Evolutionary conservation across 1,140 invertebrate genomes (phyloP), one percentile per base, ranked within the genome.

Genomic region (Drosophila lacertosa): DNA sequence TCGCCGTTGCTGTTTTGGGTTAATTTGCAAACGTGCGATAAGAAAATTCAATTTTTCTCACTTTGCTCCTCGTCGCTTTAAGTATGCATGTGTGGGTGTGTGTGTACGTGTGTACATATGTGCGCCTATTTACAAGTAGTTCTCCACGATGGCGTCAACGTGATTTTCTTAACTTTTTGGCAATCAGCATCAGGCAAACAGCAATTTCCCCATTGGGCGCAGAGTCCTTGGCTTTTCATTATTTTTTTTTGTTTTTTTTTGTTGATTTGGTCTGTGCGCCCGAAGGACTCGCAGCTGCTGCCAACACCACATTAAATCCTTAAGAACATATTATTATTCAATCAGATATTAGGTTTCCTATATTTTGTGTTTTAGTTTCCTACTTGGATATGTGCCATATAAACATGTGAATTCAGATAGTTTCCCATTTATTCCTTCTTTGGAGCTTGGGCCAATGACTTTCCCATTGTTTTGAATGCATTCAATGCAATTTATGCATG

Each of bases 311-410:
- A 86, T 86, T 86, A 81, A 81, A 88, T 77, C 70, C 82, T 77
- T 88, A 81, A 86, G 81, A 82, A 86, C 82, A 88, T 74, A 86
- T 86, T 86, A 86, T 86, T 86, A 86, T 86, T 86, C 81, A 86
- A 86, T 86, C 81, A 88, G 81, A 86, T 86, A 86, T 88, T 77
- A 69, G 72, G 74, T 78, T 77, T 74, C 65, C 74, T 77, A 71
- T 77, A 74, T 76, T 55, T 78, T 60, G n/a, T n/a, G n/a, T n/a
- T n/a, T n/a, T n/a, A n/a, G n/a, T n/a, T n/a, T n/a, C n/a, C n/a
- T n/a, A n/a, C n/a, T n/a, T n/a, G n/a, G n/a, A n/a, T n/a, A n/a
- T n/a, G n/a, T n/a, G n/a, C n/a, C n/a, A 48, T 9, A 29, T 29
- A 29, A 7, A 29, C 50, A 55, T 26, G 29, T 39, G 62, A 20